Evolutionary conservation across 2,797 vertebrate species (phyloP).

Genomic region (Crocidura indochinensis): DNA sequence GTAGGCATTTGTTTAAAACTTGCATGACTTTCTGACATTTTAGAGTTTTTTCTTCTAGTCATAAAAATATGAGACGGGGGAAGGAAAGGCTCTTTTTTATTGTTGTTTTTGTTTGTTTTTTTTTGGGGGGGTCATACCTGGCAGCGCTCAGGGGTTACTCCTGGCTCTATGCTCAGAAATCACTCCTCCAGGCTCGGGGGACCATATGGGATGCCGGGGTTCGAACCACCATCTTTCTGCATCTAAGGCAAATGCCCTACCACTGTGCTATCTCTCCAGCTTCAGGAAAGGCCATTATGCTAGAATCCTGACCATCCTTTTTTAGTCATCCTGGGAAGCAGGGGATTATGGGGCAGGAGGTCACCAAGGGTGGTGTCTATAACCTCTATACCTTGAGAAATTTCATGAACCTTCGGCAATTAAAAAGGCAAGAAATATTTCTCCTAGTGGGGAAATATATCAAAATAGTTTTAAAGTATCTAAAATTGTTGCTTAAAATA

Average conservation of each 20-base stretch:
- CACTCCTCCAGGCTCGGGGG: no score
- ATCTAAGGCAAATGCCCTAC: no score
- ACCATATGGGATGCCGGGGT: no score
- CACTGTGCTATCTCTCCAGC: no score
- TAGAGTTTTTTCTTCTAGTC: neutral
- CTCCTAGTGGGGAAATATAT: neutral
- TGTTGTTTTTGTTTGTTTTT: no score
- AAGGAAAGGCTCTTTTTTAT: neutral
- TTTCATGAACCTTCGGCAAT: neutral
- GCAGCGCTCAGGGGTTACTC: no score
- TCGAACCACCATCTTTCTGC: no score
- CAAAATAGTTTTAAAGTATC: neutral
- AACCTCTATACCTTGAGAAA: neutral
- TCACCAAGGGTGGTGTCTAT: neutral
- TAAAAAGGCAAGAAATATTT: neutral
- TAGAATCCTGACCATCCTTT: neutral
- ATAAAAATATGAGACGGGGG: neutral
- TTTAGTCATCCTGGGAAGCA: neutral
- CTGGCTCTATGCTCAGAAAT: no score
- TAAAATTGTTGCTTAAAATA: slow-evolving; percentile 24
- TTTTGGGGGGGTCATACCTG: no score
- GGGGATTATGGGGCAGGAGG: neutral
- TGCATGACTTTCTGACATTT: slow-evolving; percentile 14
- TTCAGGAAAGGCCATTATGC: neutral
- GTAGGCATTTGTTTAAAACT: neutral